Base-by-base conservation (phyloP, 2,797 vertebrate species). In the Emydoidea blandingii region DNA sequence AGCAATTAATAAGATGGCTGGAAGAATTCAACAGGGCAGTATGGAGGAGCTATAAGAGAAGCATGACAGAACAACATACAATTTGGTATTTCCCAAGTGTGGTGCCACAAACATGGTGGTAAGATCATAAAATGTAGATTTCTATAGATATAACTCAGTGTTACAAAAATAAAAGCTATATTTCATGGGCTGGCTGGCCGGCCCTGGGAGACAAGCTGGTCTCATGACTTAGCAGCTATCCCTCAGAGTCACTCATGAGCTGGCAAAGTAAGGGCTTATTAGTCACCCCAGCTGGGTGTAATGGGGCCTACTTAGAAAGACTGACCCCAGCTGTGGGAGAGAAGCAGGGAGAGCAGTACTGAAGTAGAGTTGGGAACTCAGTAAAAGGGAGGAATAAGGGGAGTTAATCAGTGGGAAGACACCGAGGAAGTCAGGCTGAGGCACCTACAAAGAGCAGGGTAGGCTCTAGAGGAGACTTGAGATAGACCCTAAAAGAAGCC, bases 1-100 rank as follows among this genome's bases (percentile, higher is more conserved):
- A 0, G 31, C 34, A 25, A 15, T n/a, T 82, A 59, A 84, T 31
- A 5, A 29, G 2, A 10, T 15, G 15, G 25, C 8, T 0, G 1
- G 21, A 81, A 44, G 19, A 49, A 16, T 68, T 92, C 80, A 87
- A 23, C 21, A 49, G 19, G 65, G 89, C 0, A 0, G 53, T 81
- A 34, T 25, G 53, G 29, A 27, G 47, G 62, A 80, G 37, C 3
- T 41, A 11, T 44, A 37, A 79, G 44, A 49, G 1, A 11, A 49
- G 4, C 44, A 89, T 18, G 50, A 16, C 16, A 29, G 21, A 88
- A 37, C 4, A 81, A 1, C 11, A 5, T 50, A n/a, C 1, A 86
- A 5, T 18, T 68, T 41, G 62, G 52, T 54, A 79, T 85, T 86
- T 37, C 27, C 29, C 1, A 31, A 0, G 6, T 79, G 41, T 2